A percentile compares a stretch with the other conserved stretches of the same genome.
Evolutionary conservation across 2,888 invertebrate genomes (phyloP).

Genomic region (Euphydryas editha): DNA sequence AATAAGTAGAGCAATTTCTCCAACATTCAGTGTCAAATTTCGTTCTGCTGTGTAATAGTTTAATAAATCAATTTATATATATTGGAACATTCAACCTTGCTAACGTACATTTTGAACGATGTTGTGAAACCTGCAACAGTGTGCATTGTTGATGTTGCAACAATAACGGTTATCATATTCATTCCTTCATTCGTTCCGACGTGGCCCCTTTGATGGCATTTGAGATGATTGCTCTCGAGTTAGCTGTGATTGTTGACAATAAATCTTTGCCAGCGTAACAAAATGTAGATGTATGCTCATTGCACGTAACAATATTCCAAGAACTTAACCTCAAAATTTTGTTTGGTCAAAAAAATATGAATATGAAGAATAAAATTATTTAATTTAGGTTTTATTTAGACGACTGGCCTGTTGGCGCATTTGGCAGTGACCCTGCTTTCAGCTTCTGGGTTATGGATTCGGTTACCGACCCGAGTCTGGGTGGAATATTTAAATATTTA

Average conservation of each 20-base stretch:
- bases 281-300: slow-evolving; percentile 7
- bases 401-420: no score
- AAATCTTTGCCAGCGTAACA: slow-evolving; percentile 20
- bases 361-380: no score
- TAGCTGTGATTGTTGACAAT: slow-evolving; percentile 34
- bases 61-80: slow-evolving; percentile 31
- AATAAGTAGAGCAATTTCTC: slow-evolving; percentile 27
- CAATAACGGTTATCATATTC: slow-evolving; percentile 36
- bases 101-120: slow-evolving; percentile 29
- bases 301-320: not conserved
- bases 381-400: no score
- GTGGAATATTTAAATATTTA: no score
- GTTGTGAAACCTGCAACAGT: slow-evolving; percentile 32
- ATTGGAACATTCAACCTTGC: slow-evolving; percentile 32
- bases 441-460: no score
- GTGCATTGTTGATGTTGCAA: slow-evolving; percentile 37
- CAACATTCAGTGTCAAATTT: slow-evolving; percentile 20
- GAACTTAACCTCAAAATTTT: no score
- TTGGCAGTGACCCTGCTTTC: no score
- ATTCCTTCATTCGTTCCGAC: slow-evolving; percentile 40
- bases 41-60: slow-evolving; percentile 16
- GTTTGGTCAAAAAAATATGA: no score
- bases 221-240: slow-evolving; percentile 37
- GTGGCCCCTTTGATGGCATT: slow-evolving; percentile 42
- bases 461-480: no score